Evolutionary conservation across 2,113 vertebrate genomes (phyloP).

Genomic region (Cacatua alba): DNA sequence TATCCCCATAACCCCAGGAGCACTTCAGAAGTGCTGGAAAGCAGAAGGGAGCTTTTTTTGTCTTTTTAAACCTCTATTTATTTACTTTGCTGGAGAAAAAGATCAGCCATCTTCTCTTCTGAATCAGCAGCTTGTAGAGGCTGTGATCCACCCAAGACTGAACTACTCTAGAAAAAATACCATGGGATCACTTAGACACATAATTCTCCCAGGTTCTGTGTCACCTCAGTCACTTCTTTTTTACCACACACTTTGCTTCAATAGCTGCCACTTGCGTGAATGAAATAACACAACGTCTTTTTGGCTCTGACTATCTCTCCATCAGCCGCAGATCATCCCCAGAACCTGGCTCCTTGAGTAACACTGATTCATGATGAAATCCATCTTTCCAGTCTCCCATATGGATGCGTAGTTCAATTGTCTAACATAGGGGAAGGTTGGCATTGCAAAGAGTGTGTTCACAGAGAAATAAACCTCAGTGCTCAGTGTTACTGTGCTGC

Average conservation of each 20-base stretch:
- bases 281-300: background rate
- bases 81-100: conserved; percentile 53
- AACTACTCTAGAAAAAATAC: background rate
- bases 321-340: background rate
- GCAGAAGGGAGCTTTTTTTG: background rate
- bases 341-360: background rate
- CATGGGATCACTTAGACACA: background rate
- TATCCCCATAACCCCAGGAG: background rate
- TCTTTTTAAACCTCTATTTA: conserved; percentile 13
- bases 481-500: background rate
- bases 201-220: background rate
- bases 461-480: background rate
- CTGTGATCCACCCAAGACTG: background rate
- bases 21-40: background rate
- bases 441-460: background rate
- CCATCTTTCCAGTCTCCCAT: background rate
- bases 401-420: background rate
- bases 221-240: background rate
- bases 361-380: background rate
- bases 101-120: conserved; percentile 38
- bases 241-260: background rate
- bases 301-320: background rate
- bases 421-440: background rate
- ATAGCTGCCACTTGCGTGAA: background rate
- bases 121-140: conserved; percentile 20